Evolutionary conservation across 2,888 invertebrate genomes (phyloP), one percentile per base, ranked within the genome.

Genomic region (Orthosia cruda): DNA sequence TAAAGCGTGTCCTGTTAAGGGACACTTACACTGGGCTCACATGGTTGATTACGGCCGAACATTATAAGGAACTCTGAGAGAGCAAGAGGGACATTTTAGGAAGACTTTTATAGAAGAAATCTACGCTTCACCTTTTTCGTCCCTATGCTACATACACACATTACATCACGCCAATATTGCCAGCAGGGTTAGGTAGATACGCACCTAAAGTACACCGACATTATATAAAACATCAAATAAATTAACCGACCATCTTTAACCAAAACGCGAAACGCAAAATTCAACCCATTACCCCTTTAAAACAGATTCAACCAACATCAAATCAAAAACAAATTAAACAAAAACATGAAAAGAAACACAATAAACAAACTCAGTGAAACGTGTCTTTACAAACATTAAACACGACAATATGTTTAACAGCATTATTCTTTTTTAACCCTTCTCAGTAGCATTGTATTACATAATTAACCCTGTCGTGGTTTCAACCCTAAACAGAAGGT

Each of bases 381-480:
- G 65, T 57, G 54, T 54, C 18, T 50, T 74, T 63, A 64, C 57
- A 71, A 74, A 71, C 79, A 71, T 79, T 73, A 71, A 81, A 79
- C 71, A 71, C 61, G 63, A 64, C 85, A 74, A 80, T 82, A 82
- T 80, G 85, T 85, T 77, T 50, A 71, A 71, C 68, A 69, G 40
- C 18, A 58, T 77, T 73, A 84, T 84, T 79, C 65, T 85, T 85
- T 75, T 85, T 81, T 72, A 80, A 77, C 85, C 84, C 82, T 80
- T 77, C 77, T 68, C 73, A 69, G 82, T 74, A 75, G 66, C 71
- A 79, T 77, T 86, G 86, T 84, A 77, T 78, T 80, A 85, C 82
- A 84, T 85, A 86, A 85, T 86, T 85, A 86, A 84, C 77, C 75
- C 61, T 67, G 83, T 83, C 78, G 68, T 54, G 80, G 77, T 76